These are phyloP conservation scores for Adelognathus sp. DNA, from an alignment of 2,888 invertebrate genomes.

Conservation along the genomic window DNA sequence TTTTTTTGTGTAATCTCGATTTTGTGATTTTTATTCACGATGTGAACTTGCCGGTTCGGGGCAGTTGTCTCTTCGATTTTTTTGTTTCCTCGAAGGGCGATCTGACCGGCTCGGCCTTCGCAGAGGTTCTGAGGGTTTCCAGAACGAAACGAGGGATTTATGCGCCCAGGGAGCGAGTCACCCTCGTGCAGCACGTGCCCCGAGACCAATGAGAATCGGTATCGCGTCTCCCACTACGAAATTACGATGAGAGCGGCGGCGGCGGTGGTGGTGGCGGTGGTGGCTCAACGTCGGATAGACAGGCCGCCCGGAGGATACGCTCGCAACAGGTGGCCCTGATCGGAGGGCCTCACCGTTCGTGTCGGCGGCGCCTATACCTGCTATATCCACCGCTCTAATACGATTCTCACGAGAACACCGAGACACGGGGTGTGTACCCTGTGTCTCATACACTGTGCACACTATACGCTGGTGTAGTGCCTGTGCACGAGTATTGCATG, in stretches of 20 bases:
- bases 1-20: not conserved
- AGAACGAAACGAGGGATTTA: constrained; percentile 73
- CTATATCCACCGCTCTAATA: constrained; percentile 52
- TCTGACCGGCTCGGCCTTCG: constrained; percentile 62
- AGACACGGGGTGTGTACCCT: not conserved
- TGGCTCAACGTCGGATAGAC: constrained; percentile 28
- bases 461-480: not conserved
- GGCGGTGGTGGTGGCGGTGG: constrained; percentile 14
- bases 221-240: constrained; percentile 67
- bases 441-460: too few relatives aligned
- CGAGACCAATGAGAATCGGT: constrained; percentile 70
- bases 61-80: too few relatives aligned
- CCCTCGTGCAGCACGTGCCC: constrained; percentile 79
- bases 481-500: constrained; percentile 48
- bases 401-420: constrained; percentile 42
- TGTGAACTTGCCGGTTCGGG: too few relatives aligned
- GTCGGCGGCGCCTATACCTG: constrained; percentile 53
- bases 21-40: not conserved
- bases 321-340: constrained; percentile 57
- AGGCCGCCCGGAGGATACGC: constrained; percentile 51
- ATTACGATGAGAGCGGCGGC: not conserved
- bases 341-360: constrained; percentile 58
- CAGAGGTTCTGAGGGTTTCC: constrained; percentile 73
- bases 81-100: not conserved
- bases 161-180: constrained; percentile 76